Base-by-base conservation (phyloP, 2,113 vertebrate genomes). In the Onychostoma macrolepis region DNA sequence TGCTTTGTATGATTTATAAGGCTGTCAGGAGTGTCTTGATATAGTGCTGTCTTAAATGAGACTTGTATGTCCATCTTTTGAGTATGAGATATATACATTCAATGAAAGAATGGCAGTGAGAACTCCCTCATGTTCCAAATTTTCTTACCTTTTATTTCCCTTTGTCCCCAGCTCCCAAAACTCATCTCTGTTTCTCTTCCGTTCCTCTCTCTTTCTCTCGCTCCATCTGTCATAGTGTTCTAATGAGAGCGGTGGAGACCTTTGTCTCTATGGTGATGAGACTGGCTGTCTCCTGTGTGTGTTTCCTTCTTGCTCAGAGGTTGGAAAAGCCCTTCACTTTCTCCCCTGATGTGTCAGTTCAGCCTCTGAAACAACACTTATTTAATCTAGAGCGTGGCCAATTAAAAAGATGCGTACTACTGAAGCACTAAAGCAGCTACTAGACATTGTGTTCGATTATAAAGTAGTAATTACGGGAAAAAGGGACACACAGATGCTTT, bases 231-330 rank as follows among this genome's bases (percentile, higher is more conserved):
- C 78, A 83, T 85, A 65, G 78, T 90, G 69, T 75, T 85, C 61
- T 84, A 74, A 72, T 80, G 89, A 88, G 89, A 84, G 72, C 72
- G 19, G 6, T 28, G 85, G 83, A 87, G 71, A 86, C 87, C 89
- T 92, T 17, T 58, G 95, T 95, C 95, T 94, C 95, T 95, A 95
- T 95, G 94, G 95, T 90, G 94, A 96, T 91, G 76, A 89, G 93
- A 88, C 90, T 89, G 87, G 48, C 80, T 88, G 85, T 92, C 91
- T 90, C 84, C 88, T 83, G 93, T 91, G 90, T 90, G 90, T 91
- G 19, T 91, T 93, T 91, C 88, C 93, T 91, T 92, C 92, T 91
- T 89, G 56, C 84, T 76, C 78, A 81, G 65, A 48, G 72, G 78
- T 84, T 85, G 83, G 88, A 89, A 89, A 89, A 89, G 83, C 78